Evolutionary conservation across 2,113 vertebrate genomes (phyloP), one percentile per base, ranked within the genome.

Genomic region (Peromyscus maniculatus): DNA sequence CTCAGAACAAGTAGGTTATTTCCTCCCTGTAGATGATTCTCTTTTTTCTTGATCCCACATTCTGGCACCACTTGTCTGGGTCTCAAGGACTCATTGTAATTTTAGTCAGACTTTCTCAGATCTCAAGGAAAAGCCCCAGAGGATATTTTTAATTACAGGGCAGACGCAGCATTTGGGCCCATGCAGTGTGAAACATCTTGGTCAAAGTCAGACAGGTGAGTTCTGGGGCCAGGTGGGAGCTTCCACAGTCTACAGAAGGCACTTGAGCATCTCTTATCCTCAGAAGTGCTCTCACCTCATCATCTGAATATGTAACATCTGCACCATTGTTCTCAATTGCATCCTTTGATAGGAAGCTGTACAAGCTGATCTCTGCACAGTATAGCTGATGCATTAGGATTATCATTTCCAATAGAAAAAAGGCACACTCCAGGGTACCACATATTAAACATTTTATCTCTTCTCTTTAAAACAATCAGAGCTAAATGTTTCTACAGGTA

Each of bases 391-490:
- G 97, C 91, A 91, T 97, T 97, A 98, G 94, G 62, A 96, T 97
- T 97, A 96, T 96, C 97, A 97, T 96, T 95, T 97, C 95, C 95
- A 97, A 93, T 43, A 28, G 24, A n/a, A 49, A 82, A 96, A 91
- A 79, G 93, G 66, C 89, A 92, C 84, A 89, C 96, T 92, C 94
- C 77, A 95, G 95, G 93, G 94, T 93, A 75, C 82, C 77, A 89
- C 90, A 91, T 92, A 84, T 96, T 95, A 97, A 97, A 96, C 79
- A 96, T 91, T 96, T 98, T 95, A 90, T 96, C 91, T 97, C 78
- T 95, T 97, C 91, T 95, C 91, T 97, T 97, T 92, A 88, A 97
- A 97, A 98, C 95, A 95, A 96, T 97, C 94, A 80, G 82, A 96
- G 93, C 93, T 94, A 97, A 97, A 94, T 98, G 96, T 95, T 96